These are phyloP conservation scores for Siderastrea radians DNA, from an alignment of 92 coral and sea anemone species.

Conservation along the genomic window DNA sequence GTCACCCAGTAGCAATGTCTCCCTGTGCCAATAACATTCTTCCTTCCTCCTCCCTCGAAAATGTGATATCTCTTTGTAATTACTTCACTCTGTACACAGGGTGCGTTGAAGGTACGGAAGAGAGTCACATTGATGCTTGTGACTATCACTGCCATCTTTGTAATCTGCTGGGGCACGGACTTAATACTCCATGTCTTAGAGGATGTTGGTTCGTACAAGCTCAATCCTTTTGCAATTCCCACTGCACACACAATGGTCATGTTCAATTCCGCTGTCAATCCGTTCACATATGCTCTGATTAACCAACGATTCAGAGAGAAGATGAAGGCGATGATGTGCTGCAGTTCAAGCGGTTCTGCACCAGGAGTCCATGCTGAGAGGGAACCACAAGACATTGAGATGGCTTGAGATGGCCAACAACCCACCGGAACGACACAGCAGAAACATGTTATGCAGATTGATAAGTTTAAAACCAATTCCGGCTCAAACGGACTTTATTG, in stretches of 20 bases:
- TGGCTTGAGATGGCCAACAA: too few species aligned
- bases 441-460: too few species aligned
- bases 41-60: too few species aligned
- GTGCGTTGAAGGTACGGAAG: slow-evolving; percentile 19
- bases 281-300: slow-evolving; percentile 27
- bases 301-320: slow-evolving; percentile 25
- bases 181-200: background rate
- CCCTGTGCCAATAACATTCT: too few species aligned
- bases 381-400: too few species aligned
- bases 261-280: slow-evolving; percentile 35
- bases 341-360: background rate
- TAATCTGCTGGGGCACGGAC: slow-evolving; percentile 15
- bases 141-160: slow-evolving; percentile 5
- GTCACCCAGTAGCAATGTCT: too few species aligned
- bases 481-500: too few species aligned
- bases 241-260: background rate
- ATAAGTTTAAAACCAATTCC: too few species aligned
- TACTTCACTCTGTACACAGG: slow-evolving; percentile 1
- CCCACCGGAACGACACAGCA: too few species aligned
- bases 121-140: slow-evolving; percentile 34
- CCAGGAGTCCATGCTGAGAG: too few species aligned
- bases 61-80: too few species aligned
- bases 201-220: background rate
- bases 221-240: slow-evolving; percentile 4
- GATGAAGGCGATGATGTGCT: background rate